Conservation (phyloP, 2,888 invertebrate genomes). For the Lamellibrachia satsuma region DNA sequence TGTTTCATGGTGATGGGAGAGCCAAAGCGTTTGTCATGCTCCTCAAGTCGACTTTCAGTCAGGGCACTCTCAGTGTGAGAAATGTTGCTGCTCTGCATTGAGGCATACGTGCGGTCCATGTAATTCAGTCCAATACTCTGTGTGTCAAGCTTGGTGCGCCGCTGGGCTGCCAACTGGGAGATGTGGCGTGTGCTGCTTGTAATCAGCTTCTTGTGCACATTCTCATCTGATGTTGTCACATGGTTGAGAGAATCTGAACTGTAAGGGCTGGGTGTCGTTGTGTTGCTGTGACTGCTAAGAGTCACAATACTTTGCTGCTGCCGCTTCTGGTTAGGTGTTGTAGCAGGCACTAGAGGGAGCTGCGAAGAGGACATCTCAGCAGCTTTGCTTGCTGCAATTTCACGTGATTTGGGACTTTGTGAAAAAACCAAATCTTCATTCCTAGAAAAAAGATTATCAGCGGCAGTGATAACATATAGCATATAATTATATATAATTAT, state of each 20-base stretch:
- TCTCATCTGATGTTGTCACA: neutral
- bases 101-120: neutral
- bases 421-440: constrained; percentile 53
- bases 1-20: constrained; percentile 22
- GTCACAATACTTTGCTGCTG: constrained; percentile 32
- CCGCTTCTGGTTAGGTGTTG: neutral
- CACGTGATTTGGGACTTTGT: constrained; percentile 50
- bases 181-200: constrained; percentile 59
- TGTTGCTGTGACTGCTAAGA: constrained; percentile 28
- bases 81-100: neutral
- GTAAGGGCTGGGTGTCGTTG: constrained; percentile 24
- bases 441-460: constrained; percentile 27
- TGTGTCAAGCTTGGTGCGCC: constrained; percentile 48
- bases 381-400: constrained; percentile 30
- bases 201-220: constrained; percentile 41
- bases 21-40: constrained; percentile 53
- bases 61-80: constrained; percentile 39
- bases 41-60: constrained; percentile 57
- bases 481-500: neutral
- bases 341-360: constrained; percentile 4
- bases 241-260: neutral
- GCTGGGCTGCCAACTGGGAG: constrained; percentile 59
- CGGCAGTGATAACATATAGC: neutral
- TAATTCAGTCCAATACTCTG: constrained; percentile 32
- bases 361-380: neutral